Base-by-base conservation (phyloP, 1,140 invertebrate species). In the Euura lappo region DNA sequence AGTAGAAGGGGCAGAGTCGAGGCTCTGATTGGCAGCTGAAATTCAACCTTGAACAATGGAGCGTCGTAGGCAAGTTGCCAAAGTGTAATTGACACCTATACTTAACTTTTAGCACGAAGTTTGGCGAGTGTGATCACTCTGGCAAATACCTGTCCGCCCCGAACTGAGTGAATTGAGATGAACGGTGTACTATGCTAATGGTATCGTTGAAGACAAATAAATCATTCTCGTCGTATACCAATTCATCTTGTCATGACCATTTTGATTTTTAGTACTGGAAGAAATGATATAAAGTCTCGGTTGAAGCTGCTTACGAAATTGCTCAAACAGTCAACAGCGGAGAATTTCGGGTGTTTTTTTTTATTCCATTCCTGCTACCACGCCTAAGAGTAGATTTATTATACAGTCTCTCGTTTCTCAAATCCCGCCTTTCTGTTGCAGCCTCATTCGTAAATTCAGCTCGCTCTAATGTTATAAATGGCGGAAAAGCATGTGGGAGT, bases 351-450 rank as follows among this genome's bases (percentile, higher is more conserved):
- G 8, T 3, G 13, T 60, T 60, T 60, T 11, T 60, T 60, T 60
- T n/a, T 28, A 28, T 28, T 28, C 28, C 28, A 1, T 28, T 60
- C 51, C 51, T 11, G 10, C 51, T 60, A 60, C 51, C 51, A 60
- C 51, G 51, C 51, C 51, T 6, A 60, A n/a, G 13, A 60, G 51
- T 60, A 60, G 51, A 60, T 60, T 60, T 60, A n/a, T 60, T 60
- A 60, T 3, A n/a, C 51, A 28, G 51, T 60, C 51, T 60, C 10
- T n/a, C 51, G 51, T 60, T n/a, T 6, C 6, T 60, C 13, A 60
- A 60, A 60, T n/a, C 51, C 51, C 51, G 51, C 51, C 51, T 60
- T 60, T 60, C 51, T 6, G 51, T 60, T 60, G 51, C 51, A 60
- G 51, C 13, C 8, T 60, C 51, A 60, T 60, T 60, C 51, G 3